Percentiles rank a stretch among this genome's conserved stretches.
phyloP scores from a whole-genome alignment of 2,888 invertebrate species.

The Eutolmus rufibarbis region DNA sequence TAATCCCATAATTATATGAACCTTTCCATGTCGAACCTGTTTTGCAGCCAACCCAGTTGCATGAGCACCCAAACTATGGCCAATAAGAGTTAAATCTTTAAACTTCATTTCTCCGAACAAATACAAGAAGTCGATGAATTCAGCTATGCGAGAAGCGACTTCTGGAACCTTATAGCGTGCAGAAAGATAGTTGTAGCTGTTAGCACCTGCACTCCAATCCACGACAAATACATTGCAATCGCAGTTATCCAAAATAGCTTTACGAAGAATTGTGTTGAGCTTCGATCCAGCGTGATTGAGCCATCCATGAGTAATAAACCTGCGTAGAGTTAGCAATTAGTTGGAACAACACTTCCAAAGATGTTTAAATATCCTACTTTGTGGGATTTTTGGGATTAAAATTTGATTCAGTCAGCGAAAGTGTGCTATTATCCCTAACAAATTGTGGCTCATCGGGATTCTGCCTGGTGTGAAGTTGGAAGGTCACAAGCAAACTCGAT shows the following conservation, averaged over 20 bases:
- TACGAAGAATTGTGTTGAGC: conserved; percentile 53
- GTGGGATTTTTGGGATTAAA: conserved; percentile 1
- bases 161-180: conserved; percentile 62
- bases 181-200: conserved; percentile 66
- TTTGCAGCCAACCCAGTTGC: conserved; percentile 68
- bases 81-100: conserved; percentile 65
- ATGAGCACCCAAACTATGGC: conserved; percentile 69
- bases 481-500: not conserved
- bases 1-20: conserved; percentile 64
- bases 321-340: conserved; percentile 33
- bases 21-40: conserved; percentile 64
- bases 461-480: not conserved
- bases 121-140: conserved; percentile 60
- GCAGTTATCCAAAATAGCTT: conserved; percentile 66
- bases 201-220: conserved; percentile 66
- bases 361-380: not conserved
- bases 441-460: not conserved
- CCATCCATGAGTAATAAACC: conserved; percentile 66
- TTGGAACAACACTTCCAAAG: not conserved
- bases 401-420: not conserved
- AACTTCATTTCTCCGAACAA: conserved; percentile 62
- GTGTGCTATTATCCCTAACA: not conserved
- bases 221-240: conserved; percentile 69
- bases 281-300: conserved; percentile 64
- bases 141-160: conserved; percentile 51